A percentile compares a stretch with the other conserved stretches of the same genome.
phyloP scores from a whole-genome alignment of 2,797 vertebrate genomes.

The Eospalax fontanierii region DNA sequence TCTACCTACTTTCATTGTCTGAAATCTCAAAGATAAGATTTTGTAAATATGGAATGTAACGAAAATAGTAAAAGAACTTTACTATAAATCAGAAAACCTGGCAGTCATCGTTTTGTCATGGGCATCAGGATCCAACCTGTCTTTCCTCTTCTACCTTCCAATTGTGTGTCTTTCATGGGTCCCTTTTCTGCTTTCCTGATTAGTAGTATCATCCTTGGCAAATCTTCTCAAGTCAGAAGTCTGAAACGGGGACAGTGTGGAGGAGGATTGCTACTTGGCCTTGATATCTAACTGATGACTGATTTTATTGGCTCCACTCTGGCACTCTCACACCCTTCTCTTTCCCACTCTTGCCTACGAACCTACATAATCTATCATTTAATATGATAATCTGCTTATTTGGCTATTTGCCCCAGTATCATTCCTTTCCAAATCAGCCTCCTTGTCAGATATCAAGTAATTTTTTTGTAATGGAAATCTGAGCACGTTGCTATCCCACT shows the following conservation, averaged over 20 bases:
- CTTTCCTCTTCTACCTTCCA: background rate
- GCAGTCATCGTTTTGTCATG: background rate
- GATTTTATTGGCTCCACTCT: background rate
- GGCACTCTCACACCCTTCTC: background rate
- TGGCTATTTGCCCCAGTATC: background rate
- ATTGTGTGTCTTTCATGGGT: no score
- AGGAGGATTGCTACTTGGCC: background rate
- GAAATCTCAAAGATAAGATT: background rate
- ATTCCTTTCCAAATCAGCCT: background rate
- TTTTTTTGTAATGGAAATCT: background rate
- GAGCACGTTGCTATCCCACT: background rate
- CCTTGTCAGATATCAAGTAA: background rate
- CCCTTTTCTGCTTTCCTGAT: background rate
- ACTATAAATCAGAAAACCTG: background rate
- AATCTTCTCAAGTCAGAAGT: background rate
- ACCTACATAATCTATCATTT: background rate
- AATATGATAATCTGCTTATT: background rate
- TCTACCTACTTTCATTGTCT: background rate
- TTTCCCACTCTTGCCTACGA: background rate
- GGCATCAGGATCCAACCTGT: background rate
- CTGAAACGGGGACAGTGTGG: background rate
- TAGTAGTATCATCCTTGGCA: background rate
- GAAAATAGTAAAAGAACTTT: slow-evolving; percentile 7
- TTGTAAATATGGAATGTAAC: background rate
- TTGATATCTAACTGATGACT: background rate